Base-by-base conservation (phyloP, 2,797 vertebrate genomes). In the Hyperoplus lanceolatus region DNA sequence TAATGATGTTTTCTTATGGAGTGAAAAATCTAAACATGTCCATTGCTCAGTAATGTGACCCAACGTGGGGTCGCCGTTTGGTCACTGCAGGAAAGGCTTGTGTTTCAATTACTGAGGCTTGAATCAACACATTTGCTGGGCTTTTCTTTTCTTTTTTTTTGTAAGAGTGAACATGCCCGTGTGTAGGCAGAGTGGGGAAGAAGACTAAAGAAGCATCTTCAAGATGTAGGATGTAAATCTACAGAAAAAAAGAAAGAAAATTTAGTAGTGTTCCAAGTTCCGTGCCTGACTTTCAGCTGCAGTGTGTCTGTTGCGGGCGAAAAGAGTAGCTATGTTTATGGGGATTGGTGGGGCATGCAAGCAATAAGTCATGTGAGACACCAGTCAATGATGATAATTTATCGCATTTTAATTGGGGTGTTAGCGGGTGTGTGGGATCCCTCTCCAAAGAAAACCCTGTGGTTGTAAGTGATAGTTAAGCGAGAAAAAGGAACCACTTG, bases 1-100 rank as follows among this genome's bases (percentile, higher is more conserved):
- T 94, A 93, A 93, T 90, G 89, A 93, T 95, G 94, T 96, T 95
- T 95, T 93, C 93, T 92, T 93, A 94, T 54, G 86, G 88, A 88
- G 84, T 82, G 85, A 93, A 94, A 93, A 92, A 94, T 94, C 92
- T 92, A 94, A 95, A 95, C 93, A 94, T 89, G 88, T 87, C 94
- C 90, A 86, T 87, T 80, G 89, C 92, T 92, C 84, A 87, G 93
- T 94, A 94, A 96, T 64, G 89, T 86, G 94, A 95, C 93, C 93
- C 90, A 53, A 63, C 68, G 77, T 62, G 89, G 84, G 94, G 93
- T 94, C 90, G 58, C 71, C 45, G 92, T 88, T 92, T 93, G 93
- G 94, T 91, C 93, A 93, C 87, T 89, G 73, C 81, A 88, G 92
- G 90, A 94, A 93, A 77, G 83, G 86, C 89, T 94, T 89, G 82